phyloP scores from a whole-genome alignment of 2,113 vertebrate species.

The Hyla sarda region DNA sequence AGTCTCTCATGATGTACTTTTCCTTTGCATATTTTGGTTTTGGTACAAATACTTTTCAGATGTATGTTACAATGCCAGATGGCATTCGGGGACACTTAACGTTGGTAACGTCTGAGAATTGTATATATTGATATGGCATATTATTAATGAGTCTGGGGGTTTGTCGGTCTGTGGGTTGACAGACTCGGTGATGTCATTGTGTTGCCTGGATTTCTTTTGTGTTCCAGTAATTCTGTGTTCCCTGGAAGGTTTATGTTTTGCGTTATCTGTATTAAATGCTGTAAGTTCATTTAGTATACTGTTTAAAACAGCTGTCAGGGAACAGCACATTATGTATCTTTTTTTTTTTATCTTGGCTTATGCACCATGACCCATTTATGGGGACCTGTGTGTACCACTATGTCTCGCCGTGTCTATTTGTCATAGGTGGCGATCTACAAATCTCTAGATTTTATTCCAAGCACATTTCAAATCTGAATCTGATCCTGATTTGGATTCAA shows the following conservation, averaged over 20 bases:
- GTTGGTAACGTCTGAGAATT: background rate
- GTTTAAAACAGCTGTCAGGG: background rate
- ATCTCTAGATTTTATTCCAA: too few relatives aligned
- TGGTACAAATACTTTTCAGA: constrained; percentile 25
- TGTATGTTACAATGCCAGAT: constrained; percentile 28
- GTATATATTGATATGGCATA: too few relatives aligned
- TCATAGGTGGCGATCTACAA: background rate
- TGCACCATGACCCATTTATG: background rate
- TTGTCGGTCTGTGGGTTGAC: background rate
- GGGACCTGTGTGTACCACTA: background rate
- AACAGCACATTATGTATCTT: background rate
- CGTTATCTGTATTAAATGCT: background rate
- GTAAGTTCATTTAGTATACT: background rate
- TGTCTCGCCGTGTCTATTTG: background rate
- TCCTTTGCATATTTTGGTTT: constrained; percentile 28
- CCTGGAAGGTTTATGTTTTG: background rate
- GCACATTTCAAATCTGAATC: too few relatives aligned
- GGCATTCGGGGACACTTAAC: constrained; percentile 8
- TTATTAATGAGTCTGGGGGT: background rate
- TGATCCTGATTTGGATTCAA: too few relatives aligned
- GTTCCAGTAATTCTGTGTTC: background rate
- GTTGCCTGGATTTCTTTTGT: background rate
- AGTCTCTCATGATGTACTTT: constrained; percentile 20
- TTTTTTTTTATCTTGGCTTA: background rate
- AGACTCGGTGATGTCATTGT: background rate